phyloP scores from a whole-genome alignment of 2,888 invertebrate genomes.

The Drosophila paramelanica region DNA sequence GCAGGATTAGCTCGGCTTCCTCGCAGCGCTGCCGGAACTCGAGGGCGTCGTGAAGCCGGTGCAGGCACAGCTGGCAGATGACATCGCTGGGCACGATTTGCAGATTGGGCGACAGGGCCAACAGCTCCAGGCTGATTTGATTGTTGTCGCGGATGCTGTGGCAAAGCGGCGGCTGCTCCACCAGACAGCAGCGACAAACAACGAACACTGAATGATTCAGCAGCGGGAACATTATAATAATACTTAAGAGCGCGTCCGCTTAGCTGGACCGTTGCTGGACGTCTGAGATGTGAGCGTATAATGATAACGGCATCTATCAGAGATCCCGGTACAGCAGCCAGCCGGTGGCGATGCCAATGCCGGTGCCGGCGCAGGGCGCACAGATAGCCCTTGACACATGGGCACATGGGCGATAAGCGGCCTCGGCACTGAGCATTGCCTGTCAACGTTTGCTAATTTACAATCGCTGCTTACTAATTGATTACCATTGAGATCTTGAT shows the following conservation, averaged over 20 bases:
- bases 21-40: constrained; percentile 72
- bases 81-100: constrained; percentile 64
- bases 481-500: constrained; percentile 34
- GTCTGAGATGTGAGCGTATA: constrained; percentile 53
- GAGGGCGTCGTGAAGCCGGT: constrained; percentile 65
- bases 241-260: constrained; percentile 50
- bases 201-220: constrained; percentile 46
- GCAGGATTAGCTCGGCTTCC: constrained; percentile 70
- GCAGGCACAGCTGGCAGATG: constrained; percentile 72
- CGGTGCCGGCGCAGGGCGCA: constrained; percentile 50
- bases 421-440: constrained; percentile 7
- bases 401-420: constrained; percentile 39
- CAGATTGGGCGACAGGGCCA: constrained; percentile 57
- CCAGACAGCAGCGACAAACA: constrained; percentile 78
- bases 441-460: constrained; percentile 68
- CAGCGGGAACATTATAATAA: constrained; percentile 64
- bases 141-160: constrained; percentile 61
- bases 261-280: constrained; percentile 58
- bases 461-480: constrained; percentile 66
- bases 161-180: constrained; percentile 67
- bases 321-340: constrained; percentile 16
- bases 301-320: constrained; percentile 31
- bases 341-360: constrained; percentile 5
- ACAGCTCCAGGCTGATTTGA: constrained; percentile 60
- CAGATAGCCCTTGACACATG: constrained; percentile 77